Evolutionary conservation across 2,113 vertebrate species (phyloP).

Genomic region (Perognathus longimembris): DNA sequence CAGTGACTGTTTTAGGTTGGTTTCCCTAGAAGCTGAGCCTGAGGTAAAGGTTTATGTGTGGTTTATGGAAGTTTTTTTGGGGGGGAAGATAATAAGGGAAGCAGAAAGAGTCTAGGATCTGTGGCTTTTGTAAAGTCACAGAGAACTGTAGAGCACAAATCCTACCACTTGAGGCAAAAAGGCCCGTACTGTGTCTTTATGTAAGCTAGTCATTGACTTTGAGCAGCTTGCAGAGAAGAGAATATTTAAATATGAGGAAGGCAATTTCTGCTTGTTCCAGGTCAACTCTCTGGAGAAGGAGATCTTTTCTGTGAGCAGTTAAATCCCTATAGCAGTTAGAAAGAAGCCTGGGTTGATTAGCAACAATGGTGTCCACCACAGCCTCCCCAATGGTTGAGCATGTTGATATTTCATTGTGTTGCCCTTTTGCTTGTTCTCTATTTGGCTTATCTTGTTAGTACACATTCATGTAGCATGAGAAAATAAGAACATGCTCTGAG

Average conservation of each 20-base stretch:
- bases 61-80: neutral
- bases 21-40: neutral
- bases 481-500: too few species aligned
- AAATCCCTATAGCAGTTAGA: neutral
- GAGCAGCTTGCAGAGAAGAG: neutral
- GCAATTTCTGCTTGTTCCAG: neutral
- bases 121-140: neutral
- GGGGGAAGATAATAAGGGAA: neutral
- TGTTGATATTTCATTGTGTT: neutral
- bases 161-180: neutral
- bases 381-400: neutral
- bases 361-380: too few species aligned
- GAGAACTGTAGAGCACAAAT: neutral
- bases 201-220: neutral
- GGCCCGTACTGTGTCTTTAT: neutral
- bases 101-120: neutral
- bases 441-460: neutral
- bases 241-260: too few species aligned
- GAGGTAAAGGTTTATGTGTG: neutral
- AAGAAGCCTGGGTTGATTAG: too few species aligned
- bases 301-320: neutral
- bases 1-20: neutral
- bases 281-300: neutral
- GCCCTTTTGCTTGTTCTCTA: neutral
- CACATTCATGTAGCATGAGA: too few species aligned